phyloP scores from a whole-genome alignment of 2,797 vertebrate genomes.

The Pseudocheirus occidentalis region DNA sequence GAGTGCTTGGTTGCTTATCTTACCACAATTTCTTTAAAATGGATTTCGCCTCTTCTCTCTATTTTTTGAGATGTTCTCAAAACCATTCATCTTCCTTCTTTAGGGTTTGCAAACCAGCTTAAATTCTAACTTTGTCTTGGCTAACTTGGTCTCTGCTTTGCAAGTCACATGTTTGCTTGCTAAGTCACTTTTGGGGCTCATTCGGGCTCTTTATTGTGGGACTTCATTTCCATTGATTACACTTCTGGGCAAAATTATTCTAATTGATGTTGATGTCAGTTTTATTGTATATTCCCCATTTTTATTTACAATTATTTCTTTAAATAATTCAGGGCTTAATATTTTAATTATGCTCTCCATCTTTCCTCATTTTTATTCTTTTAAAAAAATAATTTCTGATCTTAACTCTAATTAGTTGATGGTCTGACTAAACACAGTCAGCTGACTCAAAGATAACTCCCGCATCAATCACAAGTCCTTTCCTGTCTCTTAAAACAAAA shows the following conservation, averaged over 20 bases:
- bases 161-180: background rate
- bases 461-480: background rate
- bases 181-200: background rate
- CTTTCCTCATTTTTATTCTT: background rate
- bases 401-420: background rate
- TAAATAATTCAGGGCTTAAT: background rate
- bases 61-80: background rate
- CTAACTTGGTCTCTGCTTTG: background rate
- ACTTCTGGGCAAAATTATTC: background rate
- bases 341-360: background rate
- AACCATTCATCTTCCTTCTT: background rate
- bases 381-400: background rate
- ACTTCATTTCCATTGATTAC: background rate
- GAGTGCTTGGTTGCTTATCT: background rate
- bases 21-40: background rate
- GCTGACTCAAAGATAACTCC: background rate
- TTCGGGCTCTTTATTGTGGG: background rate
- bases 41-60: background rate
- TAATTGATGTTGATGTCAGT: background rate
- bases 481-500: background rate
- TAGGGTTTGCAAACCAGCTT: background rate
- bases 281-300: background rate
- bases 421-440: background rate
- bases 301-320: background rate
- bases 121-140: background rate